Base-by-base conservation (phyloP, 2,888 invertebrate genomes). In the Lycia hirtaria region DNA sequence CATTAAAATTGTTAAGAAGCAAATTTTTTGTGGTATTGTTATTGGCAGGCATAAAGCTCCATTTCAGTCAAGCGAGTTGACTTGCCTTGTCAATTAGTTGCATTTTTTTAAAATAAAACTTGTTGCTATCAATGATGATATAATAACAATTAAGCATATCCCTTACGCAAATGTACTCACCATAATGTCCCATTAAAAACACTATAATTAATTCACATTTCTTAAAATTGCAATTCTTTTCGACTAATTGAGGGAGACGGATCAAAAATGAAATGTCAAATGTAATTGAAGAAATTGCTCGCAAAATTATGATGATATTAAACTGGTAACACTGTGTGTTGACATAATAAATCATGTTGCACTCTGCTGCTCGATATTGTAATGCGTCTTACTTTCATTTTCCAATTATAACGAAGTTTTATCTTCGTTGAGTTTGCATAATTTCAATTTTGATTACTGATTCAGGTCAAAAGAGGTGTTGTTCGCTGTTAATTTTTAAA, bases 271-370 rank as follows among this genome's bases (percentile, higher is more conserved):
- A 75, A 78, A 78, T 76, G 76, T 71, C 74, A 76, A 66, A 76
- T 64, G 60, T 76, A 78, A 78, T 77, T 74, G 66, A 69, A 61
- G 60, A 62, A 74, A 77, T 77, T 76, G 67, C 67, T 64, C 52
- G 65, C 17, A 69, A 69, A 74, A 64, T 65, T 67, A 70, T 62
- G 49, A 19, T 55, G 41, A 49, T 60, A 62, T 68, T 66, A 66
- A 69, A 61, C 59, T 70, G 65, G 54, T 20, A 58, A 60, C 63
- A 64, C 56, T 54, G 54, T 63, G 62, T 65, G 67, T 72, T 75
- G 73, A 71, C 69, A 71, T 64, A 72, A 66, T 75, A 72, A 73
- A 74, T 75, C 69, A 71, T 58, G 51, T 67, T 60, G 63, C 64
- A 58, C 33, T 64, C 57, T 51, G 51, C 12, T 60, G 61, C 50